Evolutionary conservation across 2,797 vertebrate genomes (phyloP), one percentile per base, ranked within the genome.

Genomic region (Natrix natrix): DNA sequence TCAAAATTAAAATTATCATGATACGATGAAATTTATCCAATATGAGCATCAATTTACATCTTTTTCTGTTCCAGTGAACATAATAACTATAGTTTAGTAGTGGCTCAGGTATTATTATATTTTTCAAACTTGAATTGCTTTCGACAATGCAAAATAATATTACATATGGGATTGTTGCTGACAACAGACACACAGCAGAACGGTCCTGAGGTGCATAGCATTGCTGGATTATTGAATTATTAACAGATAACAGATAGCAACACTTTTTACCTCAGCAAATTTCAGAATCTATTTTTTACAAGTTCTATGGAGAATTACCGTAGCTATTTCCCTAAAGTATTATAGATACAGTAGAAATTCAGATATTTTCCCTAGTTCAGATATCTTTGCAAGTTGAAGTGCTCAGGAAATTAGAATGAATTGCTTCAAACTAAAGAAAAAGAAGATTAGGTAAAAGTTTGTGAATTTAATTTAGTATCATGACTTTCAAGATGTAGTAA

Each of bases 271-370:
- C 0, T 14, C 92, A 57, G 61, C 24, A 66, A 26, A 20, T 17
- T 24, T 60, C 26, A 52, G 55, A 20, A 4, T 8, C 1, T 12
- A 20, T 16, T 26, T 0, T 0, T 66, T 91, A 57, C 89, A 32
- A 94, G 20, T 87, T 1, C 10, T 16, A 24, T 54, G 4, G 28
- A 59, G 22, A 55, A 69, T 69, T 16, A 37, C 32, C 32, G 32
- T 37, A 28, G 52, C 63, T 12, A 1, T n/a, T 78, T 94, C 26
- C 89, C 37, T 83, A 56, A 37, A 74, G 87, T 1, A 60, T 52
- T 7, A 0, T 0, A 8, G 16, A 60, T 10, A 5, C 0, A 17
- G 14, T 4, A 8, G 28, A 26, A 48, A 28, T 61, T 86, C 78
- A 60, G 78, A 60, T 28, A 28, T 52, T 60, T 48, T 52, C 26